Evolutionary conservation across 2,888 invertebrate genomes (phyloP).

Genomic region (Dorcus hopei): DNA sequence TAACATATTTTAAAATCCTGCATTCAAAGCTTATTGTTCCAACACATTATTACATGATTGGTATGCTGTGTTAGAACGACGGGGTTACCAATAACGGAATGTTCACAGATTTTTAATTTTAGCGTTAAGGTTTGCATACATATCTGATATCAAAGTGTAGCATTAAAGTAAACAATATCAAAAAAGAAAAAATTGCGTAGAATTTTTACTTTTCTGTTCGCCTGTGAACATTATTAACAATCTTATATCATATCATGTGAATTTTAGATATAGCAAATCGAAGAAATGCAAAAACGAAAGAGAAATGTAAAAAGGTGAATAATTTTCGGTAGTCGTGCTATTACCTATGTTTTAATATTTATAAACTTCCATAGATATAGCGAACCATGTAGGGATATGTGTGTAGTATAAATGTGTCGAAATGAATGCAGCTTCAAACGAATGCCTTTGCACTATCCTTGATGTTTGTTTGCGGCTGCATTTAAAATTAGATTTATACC

Average conservation of each 20-base stretch:
- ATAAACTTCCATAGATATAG: slow-evolving; percentile 32
- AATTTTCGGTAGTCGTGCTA: slow-evolving; percentile 13
- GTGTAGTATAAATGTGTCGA: slow-evolving; percentile 36
- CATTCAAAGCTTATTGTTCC: slow-evolving; percentile 1
- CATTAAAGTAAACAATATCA: slow-evolving; percentile 17
- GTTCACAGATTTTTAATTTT: slow-evolving; percentile 28
- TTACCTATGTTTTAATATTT: slow-evolving; percentile 23
- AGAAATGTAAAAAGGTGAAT: slow-evolving; percentile 6
- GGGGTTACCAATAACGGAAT: slow-evolving; percentile 10
- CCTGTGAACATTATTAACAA: slow-evolving; percentile 31
- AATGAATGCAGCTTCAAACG: slow-evolving; percentile 11
- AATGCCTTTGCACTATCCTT: neutral
- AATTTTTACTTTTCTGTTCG: slow-evolving; percentile 22
- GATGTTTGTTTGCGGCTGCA: slow-evolving; percentile 4
- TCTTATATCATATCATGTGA: slow-evolving; percentile 33
- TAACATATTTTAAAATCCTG: slow-evolving; percentile 25
- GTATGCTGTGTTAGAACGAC: slow-evolving; percentile 2
- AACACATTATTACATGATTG: neutral
- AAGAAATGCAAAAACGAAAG: slow-evolving; percentile 4
- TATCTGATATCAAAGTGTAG: slow-evolving; percentile 37
- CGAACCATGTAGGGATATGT: slow-evolving; percentile 31
- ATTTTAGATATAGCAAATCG: slow-evolving; percentile 20
- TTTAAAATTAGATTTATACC: slow-evolving; percentile 14
- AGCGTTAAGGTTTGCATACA: slow-evolving; percentile 35
- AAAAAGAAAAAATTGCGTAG: slow-evolving; percentile 2